These are phyloP conservation scores for Pandemis cinnamomeana DNA, from an alignment of 2,888 invertebrate genomes.

Conservation along the genomic window DNA sequence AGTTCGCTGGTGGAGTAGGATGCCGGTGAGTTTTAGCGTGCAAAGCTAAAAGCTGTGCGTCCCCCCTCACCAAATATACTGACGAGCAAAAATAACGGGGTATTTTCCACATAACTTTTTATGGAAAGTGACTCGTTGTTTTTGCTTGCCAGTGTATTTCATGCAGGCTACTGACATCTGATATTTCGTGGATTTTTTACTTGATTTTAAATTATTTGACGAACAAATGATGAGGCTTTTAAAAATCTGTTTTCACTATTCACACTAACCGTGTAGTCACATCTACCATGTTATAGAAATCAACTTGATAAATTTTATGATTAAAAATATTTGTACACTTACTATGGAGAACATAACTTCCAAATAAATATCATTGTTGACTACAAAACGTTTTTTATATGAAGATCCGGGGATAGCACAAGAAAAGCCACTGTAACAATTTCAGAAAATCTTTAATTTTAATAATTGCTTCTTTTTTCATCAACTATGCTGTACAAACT, in stretches of 20 bases:
- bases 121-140: too few species aligned
- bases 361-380: conserved; percentile 83
- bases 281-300: conserved; percentile 25
- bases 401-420: not conserved
- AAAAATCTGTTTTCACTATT: conserved; percentile 26
- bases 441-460: conserved; percentile 83
- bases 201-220: conserved; percentile 19
- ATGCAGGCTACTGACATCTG: not conserved
- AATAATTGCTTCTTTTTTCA: conserved; percentile 82
- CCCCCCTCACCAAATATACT: not conserved
- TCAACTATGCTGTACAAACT: conserved; percentile 85
- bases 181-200: not conserved
- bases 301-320: conserved; percentile 37
- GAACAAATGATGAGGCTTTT: conserved; percentile 25
- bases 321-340: conserved; percentile 34
- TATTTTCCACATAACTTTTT: too few species aligned
- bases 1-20: not conserved
- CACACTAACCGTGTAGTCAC: conserved; percentile 24
- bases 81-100: too few species aligned
- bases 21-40: not conserved
- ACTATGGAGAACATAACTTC: conserved; percentile 64
- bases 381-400: conserved; percentile 52
- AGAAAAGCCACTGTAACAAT: conserved; percentile 64
- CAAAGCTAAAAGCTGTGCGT: not conserved
- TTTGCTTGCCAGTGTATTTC: not conserved